Evolutionary conservation across 1,140 invertebrate genomes (phyloP).

Genomic region (Euwallacea fornicatus): DNA sequence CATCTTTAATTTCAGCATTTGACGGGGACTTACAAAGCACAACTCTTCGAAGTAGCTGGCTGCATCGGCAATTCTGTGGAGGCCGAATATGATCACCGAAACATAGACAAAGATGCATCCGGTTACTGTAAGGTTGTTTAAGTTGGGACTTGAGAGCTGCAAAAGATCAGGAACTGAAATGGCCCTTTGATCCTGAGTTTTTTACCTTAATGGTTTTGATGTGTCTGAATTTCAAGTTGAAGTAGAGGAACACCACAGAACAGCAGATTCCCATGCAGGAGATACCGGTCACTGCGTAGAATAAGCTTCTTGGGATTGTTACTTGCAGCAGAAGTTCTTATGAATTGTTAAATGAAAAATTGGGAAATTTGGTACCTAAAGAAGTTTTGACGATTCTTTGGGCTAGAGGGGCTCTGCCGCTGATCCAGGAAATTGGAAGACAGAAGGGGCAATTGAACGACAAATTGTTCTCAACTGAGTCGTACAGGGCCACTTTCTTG

Average conservation of each 20-base stretch:
- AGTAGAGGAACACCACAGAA: slow-evolving; percentile 76
- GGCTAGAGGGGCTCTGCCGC: slow-evolving; percentile 75
- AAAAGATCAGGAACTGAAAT: not conserved
- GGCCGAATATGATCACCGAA: slow-evolving; percentile 87
- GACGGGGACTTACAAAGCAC: slow-evolving; percentile 73
- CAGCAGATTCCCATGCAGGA: slow-evolving; percentile 76
- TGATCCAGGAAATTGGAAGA: slow-evolving; percentile 70
- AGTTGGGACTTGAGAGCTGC: slow-evolving; percentile 86
- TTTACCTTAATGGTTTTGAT: slow-evolving; percentile 68
- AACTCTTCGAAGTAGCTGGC: slow-evolving; percentile 73
- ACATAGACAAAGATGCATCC: slow-evolving; percentile 93
- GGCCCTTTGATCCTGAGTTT: too few species aligned
- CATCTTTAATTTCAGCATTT: not conserved
- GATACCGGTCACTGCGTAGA: slow-evolving; percentile 68
- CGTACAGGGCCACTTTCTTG: slow-evolving; percentile 73
- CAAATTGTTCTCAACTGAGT: slow-evolving; percentile 65
- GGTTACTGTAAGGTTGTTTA: slow-evolving; percentile 95
- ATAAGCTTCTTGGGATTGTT: slow-evolving; percentile 74
- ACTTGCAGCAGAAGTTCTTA: slow-evolving; percentile 60
- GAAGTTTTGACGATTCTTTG: slow-evolving; percentile 65
- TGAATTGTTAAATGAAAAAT: slow-evolving; percentile 3
- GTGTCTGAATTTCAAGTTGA: slow-evolving; percentile 85
- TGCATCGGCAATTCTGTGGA: slow-evolving; percentile 77
- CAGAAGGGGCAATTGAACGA: slow-evolving; percentile 75
- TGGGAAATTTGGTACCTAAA: slow-evolving; percentile 13